Percentiles rank a stretch among this genome's conserved stretches.
Conservation (phyloP, 2,888 invertebrate species). For the Drosophila recens region DNA sequence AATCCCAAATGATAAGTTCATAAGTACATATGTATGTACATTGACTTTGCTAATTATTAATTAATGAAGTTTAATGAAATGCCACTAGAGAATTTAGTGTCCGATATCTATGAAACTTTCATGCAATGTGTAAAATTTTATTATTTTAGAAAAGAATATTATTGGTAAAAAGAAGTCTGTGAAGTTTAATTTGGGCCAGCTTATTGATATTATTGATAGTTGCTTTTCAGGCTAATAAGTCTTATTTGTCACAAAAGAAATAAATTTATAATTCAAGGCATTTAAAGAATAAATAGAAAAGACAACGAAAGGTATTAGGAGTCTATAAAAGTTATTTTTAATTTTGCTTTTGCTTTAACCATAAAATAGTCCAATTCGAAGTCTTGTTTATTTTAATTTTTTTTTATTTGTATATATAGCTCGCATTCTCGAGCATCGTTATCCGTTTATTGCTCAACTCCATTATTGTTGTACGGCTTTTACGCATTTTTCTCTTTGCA, state of each 20-base stretch:
- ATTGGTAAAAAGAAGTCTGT: neutral
- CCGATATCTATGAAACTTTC: no score
- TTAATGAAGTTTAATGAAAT: neutral
- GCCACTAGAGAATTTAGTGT: no score
- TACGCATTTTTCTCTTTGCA: slow-evolving; percentile 12
- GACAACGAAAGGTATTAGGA: neutral
- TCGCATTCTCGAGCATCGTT: slow-evolving; percentile 3
- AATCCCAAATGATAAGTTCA: neutral
- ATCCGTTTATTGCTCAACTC: slow-evolving; percentile 42
- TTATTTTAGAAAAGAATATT: no score
- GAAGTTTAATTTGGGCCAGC: no score
- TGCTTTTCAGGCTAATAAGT: no score
- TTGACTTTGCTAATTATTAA: neutral
- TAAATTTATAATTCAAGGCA: no score
- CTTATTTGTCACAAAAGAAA: no score
- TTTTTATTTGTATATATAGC: neutral
- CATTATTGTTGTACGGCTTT: slow-evolving; percentile 37
- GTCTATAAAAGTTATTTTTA: neutral
- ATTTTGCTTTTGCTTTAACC: neutral
- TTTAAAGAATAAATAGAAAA: neutral
- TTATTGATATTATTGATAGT: no score
- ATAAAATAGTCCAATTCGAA: slow-evolving; percentile 9
- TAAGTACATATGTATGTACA: no score
- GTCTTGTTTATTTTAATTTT: neutral
- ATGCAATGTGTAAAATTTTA: no score